Percentiles rank a stretch among this genome's conserved stretches.
These are phyloP conservation scores for Iselma pallidipennis DNA, from an alignment of 2,888 invertebrate species.

Conservation along the genomic window DNA sequence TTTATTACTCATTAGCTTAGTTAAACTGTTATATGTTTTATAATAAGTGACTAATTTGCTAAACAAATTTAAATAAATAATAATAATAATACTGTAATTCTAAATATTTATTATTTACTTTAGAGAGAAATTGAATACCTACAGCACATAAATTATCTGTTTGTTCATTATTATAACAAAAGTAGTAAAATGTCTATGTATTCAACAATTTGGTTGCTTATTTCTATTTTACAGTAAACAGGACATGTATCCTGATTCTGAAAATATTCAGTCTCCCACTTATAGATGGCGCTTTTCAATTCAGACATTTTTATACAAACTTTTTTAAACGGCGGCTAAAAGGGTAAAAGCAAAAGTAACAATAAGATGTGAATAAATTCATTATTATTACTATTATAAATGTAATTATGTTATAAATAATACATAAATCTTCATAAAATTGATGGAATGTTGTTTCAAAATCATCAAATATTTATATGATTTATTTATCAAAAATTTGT, in stretches of 20 bases:
- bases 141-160: background rate
- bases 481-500: too few species aligned
- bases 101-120: background rate
- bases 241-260: background rate
- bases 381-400: too few species aligned
- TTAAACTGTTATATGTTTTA: background rate
- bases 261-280: background rate
- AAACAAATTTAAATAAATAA: background rate
- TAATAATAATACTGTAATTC: background rate
- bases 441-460: too few species aligned
- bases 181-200: background rate
- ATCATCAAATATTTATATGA: too few species aligned
- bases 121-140: background rate
- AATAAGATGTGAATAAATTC: too few species aligned
- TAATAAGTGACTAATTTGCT: background rate
- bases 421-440: too few species aligned
- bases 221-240: background rate
- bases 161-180: background rate
- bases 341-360: too few species aligned
- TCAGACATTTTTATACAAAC: too few species aligned
- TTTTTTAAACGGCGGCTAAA: too few species aligned
- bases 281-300: background rate
- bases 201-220: background rate
- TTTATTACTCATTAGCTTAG: background rate
- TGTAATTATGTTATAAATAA: too few species aligned